Evolutionary conservation across 2,797 vertebrate species (phyloP), one percentile per base, ranked within the genome.

Genomic region (Chiropotes sagulatus): DNA sequence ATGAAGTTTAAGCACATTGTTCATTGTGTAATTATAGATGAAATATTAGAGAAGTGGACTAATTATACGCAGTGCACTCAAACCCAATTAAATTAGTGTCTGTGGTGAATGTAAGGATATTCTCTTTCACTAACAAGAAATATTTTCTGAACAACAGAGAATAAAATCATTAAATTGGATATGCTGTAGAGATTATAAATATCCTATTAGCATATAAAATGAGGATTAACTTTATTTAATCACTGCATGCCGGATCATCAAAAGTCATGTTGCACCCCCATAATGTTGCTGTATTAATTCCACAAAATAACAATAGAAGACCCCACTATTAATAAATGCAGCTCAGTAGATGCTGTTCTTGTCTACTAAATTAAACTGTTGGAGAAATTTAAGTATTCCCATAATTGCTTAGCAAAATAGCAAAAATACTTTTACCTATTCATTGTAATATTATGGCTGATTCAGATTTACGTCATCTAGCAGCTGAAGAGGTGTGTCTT

Each of bases 41-140:
- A 99, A 99, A 99, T 99, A 99, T 99, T 99, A 98, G 98, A 98
- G 98, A 98, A 99, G 98, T 98, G 98, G 98, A 98, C 98, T 99
- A 99, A 99, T 99, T 99, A 98, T 96, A 98, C 83, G 97, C 97
- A 98, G 98, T 98, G 97, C 98, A 98, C 98, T 98, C 97, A 98
- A 98, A 98, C 96, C 99, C 98, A 99, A 99, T 99, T 99, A 99
- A 99, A 98, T 98, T 95, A 98, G 98, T 98, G 97, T 99, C 98
- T 98, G 98, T 98, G 98, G 97, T 96, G 97, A 98, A 98, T 22
- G 36, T 98, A 98, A 98, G 98, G 98, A 95, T 98, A 98, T 98
- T 98, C 97, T 98, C 98, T 98, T 98, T 96, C 58, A 0, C 98
- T 99, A 99, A 98, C 98, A 99, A 98, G 98, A 98, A 98, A 98